phyloP scores from a whole-genome alignment of 2,888 invertebrate species.

The Monochamus alternatus region DNA sequence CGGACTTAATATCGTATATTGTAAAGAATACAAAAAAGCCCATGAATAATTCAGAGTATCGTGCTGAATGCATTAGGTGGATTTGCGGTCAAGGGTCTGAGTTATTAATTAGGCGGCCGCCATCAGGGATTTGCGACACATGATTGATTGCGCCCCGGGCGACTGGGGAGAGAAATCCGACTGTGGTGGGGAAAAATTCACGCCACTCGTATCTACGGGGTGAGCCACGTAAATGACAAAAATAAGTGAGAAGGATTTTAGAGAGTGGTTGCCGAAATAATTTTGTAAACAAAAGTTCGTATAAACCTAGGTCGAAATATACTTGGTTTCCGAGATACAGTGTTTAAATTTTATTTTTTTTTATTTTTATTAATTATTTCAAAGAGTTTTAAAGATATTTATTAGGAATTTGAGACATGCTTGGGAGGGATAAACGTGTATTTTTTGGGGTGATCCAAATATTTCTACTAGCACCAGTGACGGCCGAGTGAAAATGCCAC shows the following conservation, averaged over 20 bases:
- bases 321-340: no score
- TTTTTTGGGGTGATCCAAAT: no score
- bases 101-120: slow-evolving; percentile 55
- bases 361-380: no score
- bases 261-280: no score
- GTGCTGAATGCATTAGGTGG: slow-evolving; percentile 50
- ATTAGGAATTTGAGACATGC: neutral
- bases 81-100: slow-evolving; percentile 54
- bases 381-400: neutral
- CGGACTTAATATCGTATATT: slow-evolving; percentile 6
- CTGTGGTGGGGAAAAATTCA: slow-evolving; percentile 22
- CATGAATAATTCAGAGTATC: slow-evolving; percentile 41
- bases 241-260: no score
- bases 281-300: no score
- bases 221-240: neutral
- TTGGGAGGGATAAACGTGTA: no score
- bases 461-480: no score
- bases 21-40: slow-evolving; percentile 21
- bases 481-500: neutral
- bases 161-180: slow-evolving; percentile 2
- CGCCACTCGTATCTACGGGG: slow-evolving; percentile 4
- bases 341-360: no score
- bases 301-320: no score
- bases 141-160: slow-evolving; percentile 50
- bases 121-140: slow-evolving; percentile 54